Percentiles rank a stretch among this genome's conserved stretches.
phyloP scores from a whole-genome alignment of 2,888 invertebrate genomes.

The Deilephila porcellus region DNA sequence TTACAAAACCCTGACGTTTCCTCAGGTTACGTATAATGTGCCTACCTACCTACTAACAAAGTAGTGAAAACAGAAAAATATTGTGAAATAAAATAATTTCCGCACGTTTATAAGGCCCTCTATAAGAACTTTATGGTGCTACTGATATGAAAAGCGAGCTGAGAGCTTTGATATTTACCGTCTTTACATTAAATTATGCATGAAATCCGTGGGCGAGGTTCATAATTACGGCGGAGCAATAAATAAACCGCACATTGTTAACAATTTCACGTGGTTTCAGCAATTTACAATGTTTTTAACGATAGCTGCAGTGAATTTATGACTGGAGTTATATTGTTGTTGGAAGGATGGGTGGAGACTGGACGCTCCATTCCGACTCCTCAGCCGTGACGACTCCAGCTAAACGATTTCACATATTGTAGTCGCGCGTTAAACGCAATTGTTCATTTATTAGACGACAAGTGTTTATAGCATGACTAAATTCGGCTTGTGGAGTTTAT shows the following conservation, averaged over 20 bases:
- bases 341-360: constrained; percentile 30
- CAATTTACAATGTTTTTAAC: constrained; percentile 67
- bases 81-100: not conserved
- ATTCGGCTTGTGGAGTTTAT: no score
- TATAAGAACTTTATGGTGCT: constrained; percentile 3
- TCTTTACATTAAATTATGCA: constrained; percentile 47
- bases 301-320: constrained; percentile 56
- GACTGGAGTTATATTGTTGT: constrained; percentile 41
- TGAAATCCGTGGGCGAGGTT: constrained; percentile 43
- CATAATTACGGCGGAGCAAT: constrained; percentile 52
- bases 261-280: constrained; percentile 49
- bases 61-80: not conserved
- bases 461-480: no score
- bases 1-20: no score
- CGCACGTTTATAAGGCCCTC: no score
- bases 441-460: not conserved
- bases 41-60: not conserved
- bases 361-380: constrained; percentile 11
- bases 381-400: constrained; percentile 3
- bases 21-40: not conserved
- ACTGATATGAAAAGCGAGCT: constrained; percentile 13
- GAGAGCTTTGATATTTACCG: constrained; percentile 37
- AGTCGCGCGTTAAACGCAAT: not conserved
- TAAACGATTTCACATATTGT: constrained; percentile 13
- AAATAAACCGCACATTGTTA: constrained; percentile 59